Evolutionary conservation across 2,797 vertebrate genomes (phyloP), one percentile per base, ranked within the genome.

Genomic region (Otolemur crassicaudatus): DNA sequence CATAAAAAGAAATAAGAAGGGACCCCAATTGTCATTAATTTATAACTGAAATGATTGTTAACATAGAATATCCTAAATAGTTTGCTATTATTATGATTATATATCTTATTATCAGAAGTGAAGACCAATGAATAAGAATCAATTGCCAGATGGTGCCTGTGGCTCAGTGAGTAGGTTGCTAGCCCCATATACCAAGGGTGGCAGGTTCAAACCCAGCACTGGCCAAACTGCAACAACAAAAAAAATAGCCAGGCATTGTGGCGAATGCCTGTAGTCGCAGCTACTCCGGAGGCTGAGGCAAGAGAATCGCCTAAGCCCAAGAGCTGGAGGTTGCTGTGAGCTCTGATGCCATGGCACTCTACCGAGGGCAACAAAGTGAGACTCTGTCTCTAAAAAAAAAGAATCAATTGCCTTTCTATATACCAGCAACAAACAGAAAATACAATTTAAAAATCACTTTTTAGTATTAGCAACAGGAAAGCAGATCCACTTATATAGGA

Each of bases 21-120:
- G 81, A 80, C 60, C 27, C 17, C 82, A 90, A 63, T 73, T 56
- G n/a, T 86, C 89, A 46, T 25, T 89, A 53, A 91, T 89, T 94
- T 87, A 80, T 10, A 87, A 13, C 20, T 72, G 23, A n/a, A 31
- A 46, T 10, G 80, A 63, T 85, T 96, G 23, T 70, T 43, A 60
- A 65, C 56, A 37, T 37, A 86, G 25, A 91, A 46, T 94, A 77
- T 86, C 34, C 58, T 80, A 58, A 37, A 25, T 82, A 73, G 37
- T 61, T 89, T 79, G 12, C 53, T 80, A 14, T 93, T 90, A 20
- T 79, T 49, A 79, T 31, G 58, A 25, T 60, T 60, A 53, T 43
- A 4, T 58, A 22, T 79, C 37, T 84, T 85, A 72, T 53, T 85
- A 72, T 53, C 87, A 90, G 25, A 91, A 94, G 75, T 90, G 79